phyloP scores from a whole-genome alignment of 1,140 invertebrate species.

The Choristoneura fumiferana region DNA sequence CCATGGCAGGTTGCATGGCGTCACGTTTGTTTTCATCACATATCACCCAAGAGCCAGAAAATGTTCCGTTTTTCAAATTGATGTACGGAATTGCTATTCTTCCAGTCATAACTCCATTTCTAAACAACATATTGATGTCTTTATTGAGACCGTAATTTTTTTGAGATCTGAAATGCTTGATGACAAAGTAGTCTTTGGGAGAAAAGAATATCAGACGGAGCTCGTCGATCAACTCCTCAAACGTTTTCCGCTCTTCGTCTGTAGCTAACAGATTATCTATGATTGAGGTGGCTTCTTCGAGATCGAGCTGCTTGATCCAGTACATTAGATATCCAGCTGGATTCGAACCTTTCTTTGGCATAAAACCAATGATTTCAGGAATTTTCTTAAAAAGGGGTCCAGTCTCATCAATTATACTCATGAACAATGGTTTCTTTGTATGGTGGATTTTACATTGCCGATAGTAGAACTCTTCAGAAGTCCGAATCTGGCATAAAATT shows the following conservation, averaged over 20 bases:
- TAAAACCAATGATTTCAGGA: conserved; percentile 5
- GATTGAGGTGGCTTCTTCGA: no score
- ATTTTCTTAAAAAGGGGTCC: not conserved
- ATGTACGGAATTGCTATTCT: conserved; percentile 32
- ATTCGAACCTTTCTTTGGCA: not conserved
- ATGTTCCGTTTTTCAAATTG: conserved; percentile 27
- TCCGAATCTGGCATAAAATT: conserved; percentile 21
- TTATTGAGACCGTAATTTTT: conserved; percentile 9
- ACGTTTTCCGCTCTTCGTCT: not conserved
- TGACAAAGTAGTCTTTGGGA: conserved; percentile 16
- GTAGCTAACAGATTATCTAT: not conserved
- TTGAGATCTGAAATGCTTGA: conserved; percentile 11
- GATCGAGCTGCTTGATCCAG: not conserved
- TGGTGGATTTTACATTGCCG: not conserved
- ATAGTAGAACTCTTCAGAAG: conserved; percentile 1
- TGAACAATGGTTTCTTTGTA: conserved; percentile 3
- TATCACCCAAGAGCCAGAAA: conserved; percentile 33
- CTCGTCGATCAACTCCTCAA: not conserved
- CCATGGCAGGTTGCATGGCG: conserved; percentile 31
- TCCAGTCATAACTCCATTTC: conserved; percentile 23
- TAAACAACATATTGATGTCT: conserved; percentile 26
- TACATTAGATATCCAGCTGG: not conserved
- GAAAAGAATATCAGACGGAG: not conserved
- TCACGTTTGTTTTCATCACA: conserved; percentile 27
- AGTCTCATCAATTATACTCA: conserved; percentile 13